Percentiles rank a stretch among this genome's conserved stretches.
Evolutionary conservation across 1,140 invertebrate genomes (phyloP).

Genomic region (Lepidurus couesii): DNA sequence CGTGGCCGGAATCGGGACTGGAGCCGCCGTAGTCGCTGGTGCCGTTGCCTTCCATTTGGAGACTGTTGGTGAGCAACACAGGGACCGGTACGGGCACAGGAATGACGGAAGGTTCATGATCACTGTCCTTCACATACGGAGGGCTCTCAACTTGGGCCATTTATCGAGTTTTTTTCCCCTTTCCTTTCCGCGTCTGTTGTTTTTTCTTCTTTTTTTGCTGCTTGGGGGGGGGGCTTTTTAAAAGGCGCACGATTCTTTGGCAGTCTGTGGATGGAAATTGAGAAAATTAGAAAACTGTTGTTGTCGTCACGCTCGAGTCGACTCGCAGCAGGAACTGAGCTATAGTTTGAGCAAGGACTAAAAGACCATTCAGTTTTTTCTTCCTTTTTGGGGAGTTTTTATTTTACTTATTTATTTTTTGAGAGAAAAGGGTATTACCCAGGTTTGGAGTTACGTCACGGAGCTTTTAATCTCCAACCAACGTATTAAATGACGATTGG

Average conservation of each 20-base stretch:
- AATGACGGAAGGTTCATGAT: too few relatives aligned
- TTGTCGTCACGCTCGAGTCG: neutral
- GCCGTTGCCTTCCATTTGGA: neutral
- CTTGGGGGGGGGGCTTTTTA: neutral
- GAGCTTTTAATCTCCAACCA: neutral
- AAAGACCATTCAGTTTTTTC: too few relatives aligned
- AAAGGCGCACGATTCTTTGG: constrained; percentile 1
- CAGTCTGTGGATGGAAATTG: neutral
- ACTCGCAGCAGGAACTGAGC: neutral
- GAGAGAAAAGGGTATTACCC: neutral
- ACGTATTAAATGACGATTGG: too few relatives aligned
- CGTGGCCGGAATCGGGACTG: too few relatives aligned
- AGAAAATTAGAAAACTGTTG: neutral
- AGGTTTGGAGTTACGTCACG: neutral
- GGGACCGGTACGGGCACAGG: neutral
- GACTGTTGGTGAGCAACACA: neutral
- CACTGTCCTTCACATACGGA: neutral
- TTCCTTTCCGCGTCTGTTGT: neutral
- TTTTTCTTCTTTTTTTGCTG: neutral
- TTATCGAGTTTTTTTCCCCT: neutral
- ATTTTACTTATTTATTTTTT: too few relatives aligned
- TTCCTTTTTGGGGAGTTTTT: too few relatives aligned
- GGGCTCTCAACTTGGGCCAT: neutral
- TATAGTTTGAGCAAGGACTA: neutral
- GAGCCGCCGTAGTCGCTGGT: too few relatives aligned